Percentiles rank a stretch among this genome's conserved stretches.
These are phyloP conservation scores for Cryptocheilus praepositus DNA, from an alignment of 2,888 invertebrate genomes.

Conservation along the genomic window DNA sequence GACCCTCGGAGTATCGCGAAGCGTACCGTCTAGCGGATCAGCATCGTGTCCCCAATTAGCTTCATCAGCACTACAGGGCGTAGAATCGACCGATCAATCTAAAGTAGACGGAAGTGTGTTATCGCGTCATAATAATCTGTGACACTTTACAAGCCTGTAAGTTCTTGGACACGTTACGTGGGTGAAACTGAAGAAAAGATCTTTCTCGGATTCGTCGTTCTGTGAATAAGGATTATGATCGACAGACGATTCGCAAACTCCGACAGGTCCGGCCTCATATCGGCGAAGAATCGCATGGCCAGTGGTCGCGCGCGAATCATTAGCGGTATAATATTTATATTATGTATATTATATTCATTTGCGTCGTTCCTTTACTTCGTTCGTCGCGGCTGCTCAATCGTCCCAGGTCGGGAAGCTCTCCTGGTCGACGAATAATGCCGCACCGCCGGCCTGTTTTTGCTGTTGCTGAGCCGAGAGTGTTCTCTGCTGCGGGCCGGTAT, in stretches of 20 bases:
- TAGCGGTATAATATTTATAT: constrained; percentile 44
- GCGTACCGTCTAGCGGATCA: not conserved
- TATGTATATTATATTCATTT: constrained; percentile 44
- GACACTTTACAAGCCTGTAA: too few species aligned
- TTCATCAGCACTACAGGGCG: too few species aligned
- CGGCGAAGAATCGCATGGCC: constrained; percentile 38
- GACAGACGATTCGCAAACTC: constrained; percentile 34
- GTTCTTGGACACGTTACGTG: too few species aligned
- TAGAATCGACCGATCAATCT: too few species aligned
- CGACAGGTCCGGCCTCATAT: constrained; percentile 31
- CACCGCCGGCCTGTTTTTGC: constrained; percentile 26
- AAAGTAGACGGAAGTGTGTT: too few species aligned
- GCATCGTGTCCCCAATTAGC: too few species aligned
- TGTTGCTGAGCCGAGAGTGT: constrained; percentile 17
- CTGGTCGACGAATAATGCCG: constrained; percentile 78
- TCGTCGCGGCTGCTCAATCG: constrained; percentile 75
- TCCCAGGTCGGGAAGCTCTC: constrained; percentile 82
- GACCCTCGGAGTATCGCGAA: constrained; percentile 42
- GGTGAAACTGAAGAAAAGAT: not conserved
- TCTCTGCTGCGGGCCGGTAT: constrained; percentile 27
- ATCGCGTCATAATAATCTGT: too few species aligned
- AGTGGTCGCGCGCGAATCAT: constrained; percentile 16
- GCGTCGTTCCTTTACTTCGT: constrained; percentile 21
- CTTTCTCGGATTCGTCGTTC: not conserved
- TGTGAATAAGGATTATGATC: too few species aligned